Percentiles rank a stretch among this genome's conserved stretches.
These are phyloP conservation scores for Notarius quadriscutis DNA, from an alignment of 2,113 vertebrate genomes.

Conservation along the genomic window DNA sequence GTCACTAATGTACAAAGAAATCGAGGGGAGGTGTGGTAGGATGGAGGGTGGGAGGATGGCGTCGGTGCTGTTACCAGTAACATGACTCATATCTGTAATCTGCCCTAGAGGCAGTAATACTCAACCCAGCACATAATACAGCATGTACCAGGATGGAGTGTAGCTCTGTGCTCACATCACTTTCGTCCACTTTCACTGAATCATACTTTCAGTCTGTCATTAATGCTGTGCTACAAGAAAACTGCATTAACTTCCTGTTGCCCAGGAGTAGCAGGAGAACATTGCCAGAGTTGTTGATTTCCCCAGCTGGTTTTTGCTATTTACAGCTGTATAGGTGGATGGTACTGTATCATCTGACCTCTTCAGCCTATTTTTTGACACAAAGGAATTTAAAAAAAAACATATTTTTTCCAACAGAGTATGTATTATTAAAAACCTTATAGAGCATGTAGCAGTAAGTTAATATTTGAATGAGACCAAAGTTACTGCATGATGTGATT, in stretches of 20 bases:
- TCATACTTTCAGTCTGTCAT: not conserved
- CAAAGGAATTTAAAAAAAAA: not conserved
- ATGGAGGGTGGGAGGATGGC: conserved; percentile 10
- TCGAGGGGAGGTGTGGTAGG: conserved; percentile 5
- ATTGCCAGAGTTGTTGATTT: not conserved
- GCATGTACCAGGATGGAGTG: conserved; percentile 26
- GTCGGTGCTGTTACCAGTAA: conserved; percentile 47
- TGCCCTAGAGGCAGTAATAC: conserved; percentile 54
- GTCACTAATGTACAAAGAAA: conserved; percentile 65
- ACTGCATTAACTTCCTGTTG: not conserved
- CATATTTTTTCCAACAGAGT: not conserved
- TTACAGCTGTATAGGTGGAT: not conserved
- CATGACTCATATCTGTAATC: conserved; percentile 60
- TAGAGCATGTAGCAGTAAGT: not conserved
- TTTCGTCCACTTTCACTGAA: conserved; percentile 1
- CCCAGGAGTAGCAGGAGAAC: not conserved
- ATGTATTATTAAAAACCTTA: not conserved
- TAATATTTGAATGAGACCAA: not conserved
- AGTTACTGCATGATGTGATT: not conserved
- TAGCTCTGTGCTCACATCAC: conserved; percentile 9
- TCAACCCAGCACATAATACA: conserved; percentile 27
- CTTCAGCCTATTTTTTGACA: not conserved
- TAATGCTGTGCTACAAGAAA: conserved; percentile 4
- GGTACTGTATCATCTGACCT: not conserved
- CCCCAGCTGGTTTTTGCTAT: not conserved